Base-by-base conservation (phyloP, 2,797 vertebrate genomes). In the Crocodylus rhombifer region DNA sequence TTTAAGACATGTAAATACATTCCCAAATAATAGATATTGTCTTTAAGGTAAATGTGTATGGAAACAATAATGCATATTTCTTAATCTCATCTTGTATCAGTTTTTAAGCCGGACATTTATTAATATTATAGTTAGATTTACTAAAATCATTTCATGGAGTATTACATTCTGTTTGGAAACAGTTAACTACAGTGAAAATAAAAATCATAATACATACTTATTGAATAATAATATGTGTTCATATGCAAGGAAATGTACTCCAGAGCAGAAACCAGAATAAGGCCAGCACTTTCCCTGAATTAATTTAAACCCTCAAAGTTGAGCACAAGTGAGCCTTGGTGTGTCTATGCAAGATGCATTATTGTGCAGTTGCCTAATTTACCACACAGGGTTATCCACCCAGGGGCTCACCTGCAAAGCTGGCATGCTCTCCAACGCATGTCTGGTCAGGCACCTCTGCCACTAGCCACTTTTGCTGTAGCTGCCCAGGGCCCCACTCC, bases 1-100 rank as follows among this genome's bases (percentile, higher is more conserved):
- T 64, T 87, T 94, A 82, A 93, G 83, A 87, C 88, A 26, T 69
- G 0, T 33, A 91, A 96, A 62, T 79, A 82, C 67, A 61, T 20
- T 83, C 30, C 58, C 79, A 95, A 95, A 86, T 81, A 83, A 60
- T 30, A 58, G 85, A 87, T 81, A 20, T 33, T 30, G 7, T 63
- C 5, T 61, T 42, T 62, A 2, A 62, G 58, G 21, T 69, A 3
- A n/a, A 57, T 91, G 61, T 65, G 20, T 80, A 56, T 84, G 74
- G 55, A 92, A 89, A 80, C 28, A 33, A 74, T 5, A 9, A n/a
- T 79, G 88, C 7, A 57, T 28, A 28, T 2, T 83, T 88, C 33
- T 86, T 64, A 76, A 14, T 75, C 1, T 62, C 63, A 14, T 21
- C 71, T 73, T n/a, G 3, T 83, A 33, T 82, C 21, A 71, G 3